Percentiles rank a stretch among this genome's conserved stretches.
Evolutionary conservation across 2,797 vertebrate genomes (phyloP).

Genomic region (Sebastes dallii): DNA sequence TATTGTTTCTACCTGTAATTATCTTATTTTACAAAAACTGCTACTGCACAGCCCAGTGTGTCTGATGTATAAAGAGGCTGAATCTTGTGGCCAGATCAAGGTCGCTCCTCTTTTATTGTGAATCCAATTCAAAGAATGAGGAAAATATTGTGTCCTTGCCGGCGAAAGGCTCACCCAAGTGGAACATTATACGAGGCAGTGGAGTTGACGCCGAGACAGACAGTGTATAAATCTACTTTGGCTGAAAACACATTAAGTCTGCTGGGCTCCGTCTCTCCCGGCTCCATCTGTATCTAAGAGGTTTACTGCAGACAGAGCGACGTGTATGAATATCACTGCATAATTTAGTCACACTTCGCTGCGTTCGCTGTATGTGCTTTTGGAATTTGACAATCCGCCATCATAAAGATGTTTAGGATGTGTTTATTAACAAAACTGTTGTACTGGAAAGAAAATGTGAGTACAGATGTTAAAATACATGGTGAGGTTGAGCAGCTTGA

Average conservation of each 20-base stretch:
- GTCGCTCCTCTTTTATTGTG: conserved; percentile 38
- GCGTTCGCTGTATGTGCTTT: neutral
- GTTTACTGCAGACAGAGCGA: conserved; percentile 37
- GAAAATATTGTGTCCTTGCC: conserved; percentile 50
- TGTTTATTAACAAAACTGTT: neutral
- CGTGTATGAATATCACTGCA: conserved; percentile 17
- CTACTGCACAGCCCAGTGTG: conserved; percentile 19
- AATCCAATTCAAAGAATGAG: conserved; percentile 46
- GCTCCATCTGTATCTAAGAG: conserved; percentile 35
- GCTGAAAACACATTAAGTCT: conserved; percentile 57
- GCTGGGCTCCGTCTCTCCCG: conserved; percentile 33
- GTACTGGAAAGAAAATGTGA: neutral
- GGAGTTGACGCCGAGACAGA: conserved; percentile 48
- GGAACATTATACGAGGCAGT: conserved; percentile 43
- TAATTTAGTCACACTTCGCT: conserved; percentile 14
- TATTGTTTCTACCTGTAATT: conserved; percentile 56
- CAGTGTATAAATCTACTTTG: conserved; percentile 55
- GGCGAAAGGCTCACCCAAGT: conserved; percentile 43
- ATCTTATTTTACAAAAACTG: conserved; percentile 45
- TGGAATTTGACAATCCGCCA: neutral
- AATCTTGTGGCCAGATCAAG: conserved; percentile 54
- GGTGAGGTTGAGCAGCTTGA: neutral
- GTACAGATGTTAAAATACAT: neutral
- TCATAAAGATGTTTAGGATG: neutral
- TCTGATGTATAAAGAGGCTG: conserved; percentile 50